Evolutionary conservation across 2,113 vertebrate genomes (phyloP).

Genomic region (Otis tarda): DNA sequence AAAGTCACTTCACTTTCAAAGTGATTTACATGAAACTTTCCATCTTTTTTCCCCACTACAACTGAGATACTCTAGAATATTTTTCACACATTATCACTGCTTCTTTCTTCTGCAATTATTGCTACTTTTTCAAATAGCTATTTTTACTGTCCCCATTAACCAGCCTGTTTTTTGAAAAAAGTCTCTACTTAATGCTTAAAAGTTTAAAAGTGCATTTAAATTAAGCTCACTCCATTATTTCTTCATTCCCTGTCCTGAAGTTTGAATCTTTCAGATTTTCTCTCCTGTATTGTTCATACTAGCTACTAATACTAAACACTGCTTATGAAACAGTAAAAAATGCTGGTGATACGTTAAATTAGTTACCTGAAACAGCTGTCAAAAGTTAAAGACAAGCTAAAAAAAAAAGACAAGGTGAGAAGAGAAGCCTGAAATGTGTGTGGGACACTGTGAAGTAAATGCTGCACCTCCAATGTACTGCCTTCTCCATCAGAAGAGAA

Average conservation of each 20-base stretch:
- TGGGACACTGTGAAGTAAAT: background rate
- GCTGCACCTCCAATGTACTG: background rate
- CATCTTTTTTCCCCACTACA: no score
- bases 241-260: background rate
- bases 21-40: background rate
- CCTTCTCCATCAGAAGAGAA: background rate
- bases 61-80: background rate
- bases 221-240: background rate
- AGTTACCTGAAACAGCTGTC: background rate
- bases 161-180: background rate
- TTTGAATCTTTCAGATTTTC: background rate
- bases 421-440: background rate
- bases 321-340: background rate
- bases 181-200: background rate
- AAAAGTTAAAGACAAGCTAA: background rate
- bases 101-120: background rate
- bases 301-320: background rate
- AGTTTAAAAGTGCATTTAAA: background rate
- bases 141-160: background rate
- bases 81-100: background rate
- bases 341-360: background rate
- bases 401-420: background rate
- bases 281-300: background rate
- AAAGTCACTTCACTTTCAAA: background rate
- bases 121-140: background rate